Evolutionary conservation across 2,113 vertebrate genomes (phyloP), one percentile per base, ranked within the genome.

Genomic region (Scopus umbretta): DNA sequence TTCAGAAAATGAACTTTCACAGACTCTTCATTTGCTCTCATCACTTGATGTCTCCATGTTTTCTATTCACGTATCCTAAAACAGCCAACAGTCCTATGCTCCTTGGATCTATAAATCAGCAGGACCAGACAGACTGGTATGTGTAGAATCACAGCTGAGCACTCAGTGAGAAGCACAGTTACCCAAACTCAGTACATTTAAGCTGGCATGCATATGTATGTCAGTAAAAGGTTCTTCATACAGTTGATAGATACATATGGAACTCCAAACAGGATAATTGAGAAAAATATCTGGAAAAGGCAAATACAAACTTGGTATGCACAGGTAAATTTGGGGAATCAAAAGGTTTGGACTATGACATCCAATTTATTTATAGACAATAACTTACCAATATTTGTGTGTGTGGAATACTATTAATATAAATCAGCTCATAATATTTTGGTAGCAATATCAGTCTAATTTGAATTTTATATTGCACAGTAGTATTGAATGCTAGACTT

Each of bases 381-480:
- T 88, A 90, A 34, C 71, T 91, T 63, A 42, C 34, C 0, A 18
- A 49, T 91, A 95, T 90, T 91, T 95, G 61, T 63, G 87, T 82
- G 81, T 65, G 25, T 3, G 13, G 72, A 95, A 93, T 95, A 76
- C n/a, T 73, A 86, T 95, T 95, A 96, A 94, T 87, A 94, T 36
- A 83, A 97, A 96, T 94, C 65, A 94, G 84, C 82, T 80, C 84
- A 79, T 73, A 93, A 88, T 93, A 86, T 93, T 94, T 97, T 74
- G 83, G 70, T 95, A 82, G 80, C 0, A 17, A 36, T 89, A 89
- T 73, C 82, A 87, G 88, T 70, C 63, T 93, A 83, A 96, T 96
- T 92, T 96, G 61, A 96, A 97, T 96, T 95, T 93, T 96, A 91
- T 90, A 95, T 94, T 94, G 84, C 67, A 93, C 78, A 76, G 72